These are phyloP conservation scores for Coenonympha glycerion DNA, from an alignment of 2,888 invertebrate genomes.

Conservation along the genomic window DNA sequence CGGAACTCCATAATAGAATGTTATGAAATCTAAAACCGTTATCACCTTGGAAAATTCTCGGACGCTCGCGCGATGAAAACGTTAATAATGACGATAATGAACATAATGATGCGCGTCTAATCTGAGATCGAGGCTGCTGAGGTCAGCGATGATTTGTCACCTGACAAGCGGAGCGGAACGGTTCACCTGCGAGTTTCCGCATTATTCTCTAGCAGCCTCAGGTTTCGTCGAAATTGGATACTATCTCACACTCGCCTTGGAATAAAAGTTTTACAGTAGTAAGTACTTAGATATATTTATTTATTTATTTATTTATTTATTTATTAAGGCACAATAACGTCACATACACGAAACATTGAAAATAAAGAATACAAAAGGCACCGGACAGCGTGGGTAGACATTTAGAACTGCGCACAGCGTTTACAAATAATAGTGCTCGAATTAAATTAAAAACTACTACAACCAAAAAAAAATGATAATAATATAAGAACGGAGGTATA, in stretches of 20 bases:
- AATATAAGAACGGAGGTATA: too few relatives aligned
- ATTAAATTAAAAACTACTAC: too few relatives aligned
- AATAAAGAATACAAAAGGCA: too few relatives aligned
- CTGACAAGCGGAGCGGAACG: conserved; percentile 49
- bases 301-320: too few relatives aligned
- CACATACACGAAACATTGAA: too few relatives aligned
- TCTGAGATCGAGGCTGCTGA: conserved; percentile 19
- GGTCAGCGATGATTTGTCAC: conserved; percentile 21
- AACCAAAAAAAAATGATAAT: too few relatives aligned
- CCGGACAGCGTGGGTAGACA: too few relatives aligned
- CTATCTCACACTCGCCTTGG: conserved; percentile 35
- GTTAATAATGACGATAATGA: conserved; percentile 18
- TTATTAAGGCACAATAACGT: too few relatives aligned
- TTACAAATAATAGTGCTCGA: too few relatives aligned
- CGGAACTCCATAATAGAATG: not conserved
- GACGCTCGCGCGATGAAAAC: not conserved
- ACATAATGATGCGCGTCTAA: conserved; percentile 23
- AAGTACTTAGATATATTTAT: not conserved
- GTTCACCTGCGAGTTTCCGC: conserved; percentile 40
- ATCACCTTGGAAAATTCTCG: conserved; percentile 1
- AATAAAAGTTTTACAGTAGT: not conserved
- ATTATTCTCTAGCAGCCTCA: conserved; percentile 50
- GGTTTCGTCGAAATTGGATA: conserved; percentile 58
- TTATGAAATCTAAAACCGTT: not conserved
- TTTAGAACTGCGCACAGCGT: too few relatives aligned